Percentiles rank a stretch among this genome's conserved stretches.
These are phyloP conservation scores for Rynchops niger DNA, from an alignment of 2,113 vertebrate genomes.

Conservation along the genomic window DNA sequence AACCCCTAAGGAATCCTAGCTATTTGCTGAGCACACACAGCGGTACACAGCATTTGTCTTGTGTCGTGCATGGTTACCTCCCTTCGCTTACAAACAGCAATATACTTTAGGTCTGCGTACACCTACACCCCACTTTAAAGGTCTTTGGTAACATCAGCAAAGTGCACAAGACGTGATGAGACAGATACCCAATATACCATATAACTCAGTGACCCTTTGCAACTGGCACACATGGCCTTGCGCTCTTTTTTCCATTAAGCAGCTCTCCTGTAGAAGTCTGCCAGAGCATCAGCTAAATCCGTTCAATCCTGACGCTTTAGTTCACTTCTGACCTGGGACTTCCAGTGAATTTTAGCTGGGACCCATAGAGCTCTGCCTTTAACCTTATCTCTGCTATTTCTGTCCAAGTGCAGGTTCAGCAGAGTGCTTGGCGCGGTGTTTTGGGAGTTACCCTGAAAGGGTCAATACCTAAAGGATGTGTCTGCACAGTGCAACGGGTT, in stretches of 20 bases:
- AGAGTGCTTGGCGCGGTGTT: fast-evolving
- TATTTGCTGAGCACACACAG: constrained; percentile 15
- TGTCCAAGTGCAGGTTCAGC: not conserved
- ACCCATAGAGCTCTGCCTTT: not conserved
- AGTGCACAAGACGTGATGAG: not conserved
- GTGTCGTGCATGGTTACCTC: not conserved
- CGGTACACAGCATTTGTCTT: not conserved
- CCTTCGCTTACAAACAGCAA: not conserved
- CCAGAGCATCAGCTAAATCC: not conserved
- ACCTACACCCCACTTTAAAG: not conserved
- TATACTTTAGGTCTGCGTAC: not conserved
- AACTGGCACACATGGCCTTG: not conserved
- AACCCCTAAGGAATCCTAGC: not conserved
- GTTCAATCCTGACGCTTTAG: not conserved
- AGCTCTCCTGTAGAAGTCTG: not conserved
- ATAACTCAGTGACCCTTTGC: not conserved
- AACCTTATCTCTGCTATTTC: not conserved
- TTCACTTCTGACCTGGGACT: not conserved
- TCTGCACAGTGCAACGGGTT: not conserved
- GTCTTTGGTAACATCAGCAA: not conserved
- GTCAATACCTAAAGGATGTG: not conserved
- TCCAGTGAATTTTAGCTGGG: not conserved
- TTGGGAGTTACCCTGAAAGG: not conserved
- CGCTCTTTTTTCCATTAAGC: not conserved
- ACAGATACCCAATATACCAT: not conserved